Conservation (phyloP, 2,113 vertebrate genomes). For the Ahaetulla prasina region DNA sequence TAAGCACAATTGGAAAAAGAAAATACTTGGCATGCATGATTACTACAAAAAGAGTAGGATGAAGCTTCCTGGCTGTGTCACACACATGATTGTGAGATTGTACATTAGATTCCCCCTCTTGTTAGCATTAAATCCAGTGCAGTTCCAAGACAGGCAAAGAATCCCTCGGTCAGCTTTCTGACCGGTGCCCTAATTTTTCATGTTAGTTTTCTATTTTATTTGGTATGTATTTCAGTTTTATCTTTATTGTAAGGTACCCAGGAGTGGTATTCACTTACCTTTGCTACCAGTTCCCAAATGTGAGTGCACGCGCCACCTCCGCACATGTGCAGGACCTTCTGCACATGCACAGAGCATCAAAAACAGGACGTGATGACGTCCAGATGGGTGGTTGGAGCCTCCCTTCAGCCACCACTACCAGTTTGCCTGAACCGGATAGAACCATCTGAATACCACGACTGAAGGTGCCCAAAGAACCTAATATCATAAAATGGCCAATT, state of each 20-base stretch:
- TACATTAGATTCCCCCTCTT: accelerated
- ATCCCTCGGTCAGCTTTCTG: no score
- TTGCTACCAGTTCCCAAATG: no score
- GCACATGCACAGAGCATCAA: no score
- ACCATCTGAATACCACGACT: no score
- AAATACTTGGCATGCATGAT: neutral
- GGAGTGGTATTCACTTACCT: no score
- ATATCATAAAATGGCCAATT: neutral
- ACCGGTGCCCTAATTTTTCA: neutral
- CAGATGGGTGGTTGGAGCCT: no score
- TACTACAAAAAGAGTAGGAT: neutral
- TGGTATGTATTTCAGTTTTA: neutral
- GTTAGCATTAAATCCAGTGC: neutral
- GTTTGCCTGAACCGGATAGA: no score
- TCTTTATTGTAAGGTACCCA: neutral
- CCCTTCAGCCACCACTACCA: no score
- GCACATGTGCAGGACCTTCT: no score
- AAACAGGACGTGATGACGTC: no score
- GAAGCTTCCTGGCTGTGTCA: neutral
- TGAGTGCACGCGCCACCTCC: no score
- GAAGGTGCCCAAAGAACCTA: neutral
- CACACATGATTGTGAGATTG: neutral
- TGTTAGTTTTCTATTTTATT: neutral
- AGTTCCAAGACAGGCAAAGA: neutral
- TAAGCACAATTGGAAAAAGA: slow-evolving; percentile 45